Evolutionary conservation across 2,113 vertebrate genomes (phyloP), one percentile per base, ranked within the genome.

Genomic region (Menidia beryllina): DNA sequence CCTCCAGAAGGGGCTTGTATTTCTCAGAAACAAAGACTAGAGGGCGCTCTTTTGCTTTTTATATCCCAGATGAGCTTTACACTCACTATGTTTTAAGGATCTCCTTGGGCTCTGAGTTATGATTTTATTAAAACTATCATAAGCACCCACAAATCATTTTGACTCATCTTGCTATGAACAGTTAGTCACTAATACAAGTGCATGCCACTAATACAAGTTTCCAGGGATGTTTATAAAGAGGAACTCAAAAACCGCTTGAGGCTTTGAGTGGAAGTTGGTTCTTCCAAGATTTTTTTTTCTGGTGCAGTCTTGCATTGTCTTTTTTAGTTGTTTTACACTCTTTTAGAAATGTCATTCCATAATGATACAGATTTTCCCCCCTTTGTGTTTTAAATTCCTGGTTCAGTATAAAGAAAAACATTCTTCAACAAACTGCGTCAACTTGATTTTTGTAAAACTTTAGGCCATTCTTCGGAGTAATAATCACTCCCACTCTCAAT

Each of bases 1-100:
- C 5, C 15, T 19, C 45, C 8, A 20, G 21, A 17, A 10, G 20
- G 7, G 36, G 6, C 20, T 21, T 63, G 62, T 23, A 23, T 6
- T 1, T 3, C 11, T 74, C 27, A 19, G 39, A 7, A 58, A 1
- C 17, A n/a, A 8, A 61, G 88, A 88, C 79, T 63, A 85, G 88
- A 65, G 69, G 87, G 77, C 68, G 2, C 58, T 54, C 12, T 60
- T 23, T 7, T 19, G 24, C 51, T 64, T 43, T n/a, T 6, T 27
- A 54, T 71, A 19, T n/a, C 10, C 14, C 15, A 47, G 11, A 45
- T 67, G 24, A 39, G 48, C 17, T 21, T 8, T 17, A 36, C 10
- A 12, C 20, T 19, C 23, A 34, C 25, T 2, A 7, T 41, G 30
- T 30, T 1, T 23, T 56, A 20, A 50, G 2, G 20, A 14, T 53